Conservation (phyloP, 2,888 invertebrate genomes). For the Hydropsyche betteni region DNA sequence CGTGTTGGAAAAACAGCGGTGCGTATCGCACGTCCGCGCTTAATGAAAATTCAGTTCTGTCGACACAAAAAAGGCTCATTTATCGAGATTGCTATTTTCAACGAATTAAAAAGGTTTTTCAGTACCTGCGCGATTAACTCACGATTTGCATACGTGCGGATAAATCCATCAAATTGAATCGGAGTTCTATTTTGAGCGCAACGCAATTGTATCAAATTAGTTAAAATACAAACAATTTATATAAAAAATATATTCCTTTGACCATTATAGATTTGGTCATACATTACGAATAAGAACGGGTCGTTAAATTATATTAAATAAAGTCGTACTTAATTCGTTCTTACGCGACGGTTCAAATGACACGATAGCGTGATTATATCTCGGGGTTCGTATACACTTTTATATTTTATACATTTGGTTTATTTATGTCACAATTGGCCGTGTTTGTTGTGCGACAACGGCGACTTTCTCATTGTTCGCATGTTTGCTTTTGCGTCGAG, state of each 20-base stretch:
- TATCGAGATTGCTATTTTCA: conserved; percentile 65
- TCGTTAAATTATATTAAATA: no score
- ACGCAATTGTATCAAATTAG: no score
- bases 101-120: conserved; percentile 59
- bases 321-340: not conserved
- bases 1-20: conserved; percentile 7
- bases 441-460: conserved; percentile 27
- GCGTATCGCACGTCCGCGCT: no score
- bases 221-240: no score
- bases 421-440: conserved; percentile 27
- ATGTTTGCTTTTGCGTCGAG: conserved; percentile 37
- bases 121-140: conserved; percentile 45
- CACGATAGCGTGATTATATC: conserved; percentile 28
- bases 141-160: conserved; percentile 48
- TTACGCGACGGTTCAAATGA: not conserved
- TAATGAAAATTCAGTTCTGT: no score
- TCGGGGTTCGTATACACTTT: conserved; percentile 1
- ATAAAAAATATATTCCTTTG: no score
- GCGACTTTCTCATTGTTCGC: conserved; percentile 34
- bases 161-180: conserved; percentile 45
- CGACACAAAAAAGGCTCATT: conserved; percentile 39
- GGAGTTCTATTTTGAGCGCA: not conserved
- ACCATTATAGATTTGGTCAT: no score
- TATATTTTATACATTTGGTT: conserved; percentile 4
- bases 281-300: no score